Evolutionary conservation across 2,797 vertebrate species (phyloP).

Genomic region (Micrastur ruficollis): DNA sequence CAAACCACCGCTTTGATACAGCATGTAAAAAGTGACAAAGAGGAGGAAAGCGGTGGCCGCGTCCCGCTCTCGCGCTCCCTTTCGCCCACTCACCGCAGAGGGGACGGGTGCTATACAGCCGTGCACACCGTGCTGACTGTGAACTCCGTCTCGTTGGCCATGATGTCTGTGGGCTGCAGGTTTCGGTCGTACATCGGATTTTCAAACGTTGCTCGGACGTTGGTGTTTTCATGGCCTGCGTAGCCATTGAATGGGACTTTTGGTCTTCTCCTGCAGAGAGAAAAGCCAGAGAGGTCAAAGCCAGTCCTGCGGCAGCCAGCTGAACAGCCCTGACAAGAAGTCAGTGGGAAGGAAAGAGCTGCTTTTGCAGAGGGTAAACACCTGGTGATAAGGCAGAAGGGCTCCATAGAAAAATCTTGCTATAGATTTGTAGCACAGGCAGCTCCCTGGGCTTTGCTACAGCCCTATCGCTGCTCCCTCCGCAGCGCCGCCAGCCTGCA

Average conservation of each 20-base stretch:
- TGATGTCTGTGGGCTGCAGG: slow-evolving; percentile 94
- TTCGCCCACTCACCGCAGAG: slow-evolving; percentile 55
- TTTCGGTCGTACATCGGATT: slow-evolving; percentile 98
- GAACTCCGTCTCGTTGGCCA: slow-evolving; percentile 93
- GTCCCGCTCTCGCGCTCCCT: fast-evolving
- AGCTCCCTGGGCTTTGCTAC: neutral
- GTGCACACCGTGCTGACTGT: slow-evolving; percentile 99
- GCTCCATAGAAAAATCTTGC: fast-evolving
- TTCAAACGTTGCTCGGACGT: slow-evolving; percentile 93
- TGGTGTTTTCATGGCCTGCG: slow-evolving; percentile 95
- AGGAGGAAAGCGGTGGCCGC: fast-evolving
- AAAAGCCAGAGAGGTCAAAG: neutral
- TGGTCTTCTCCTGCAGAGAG: slow-evolving; percentile 88
- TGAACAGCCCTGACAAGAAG: neutral
- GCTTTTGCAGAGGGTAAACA: neutral
- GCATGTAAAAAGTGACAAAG: fast-evolving
- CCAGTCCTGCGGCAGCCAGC: neutral
- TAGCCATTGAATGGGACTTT: slow-evolving; percentile 98
- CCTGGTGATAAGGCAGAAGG: neutral
- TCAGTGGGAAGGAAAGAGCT: neutral
- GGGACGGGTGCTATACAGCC: slow-evolving; percentile 89
- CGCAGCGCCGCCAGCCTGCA: neutral
- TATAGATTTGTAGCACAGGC: fast-evolving
- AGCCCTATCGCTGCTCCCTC: neutral
- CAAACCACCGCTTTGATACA: fast-evolving